Conservation (phyloP, 1,140 invertebrate genomes). For the Latrodectus geometricus region DNA sequence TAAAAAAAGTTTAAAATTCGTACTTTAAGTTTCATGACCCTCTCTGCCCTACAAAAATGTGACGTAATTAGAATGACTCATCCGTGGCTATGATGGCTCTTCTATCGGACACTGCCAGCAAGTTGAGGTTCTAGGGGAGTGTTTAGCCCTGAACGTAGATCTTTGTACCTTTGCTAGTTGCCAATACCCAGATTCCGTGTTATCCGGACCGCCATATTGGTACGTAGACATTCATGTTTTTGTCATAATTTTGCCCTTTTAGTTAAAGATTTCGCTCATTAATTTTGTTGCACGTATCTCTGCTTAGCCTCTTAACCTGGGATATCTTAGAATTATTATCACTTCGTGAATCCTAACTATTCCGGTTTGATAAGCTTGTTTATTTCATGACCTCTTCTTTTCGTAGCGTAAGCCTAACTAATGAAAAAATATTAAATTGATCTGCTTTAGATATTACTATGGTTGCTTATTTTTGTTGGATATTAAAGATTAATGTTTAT, state of each 20-base stretch:
- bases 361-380: constrained; percentile 30
- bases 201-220: constrained; percentile 62
- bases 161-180: constrained; percentile 53
- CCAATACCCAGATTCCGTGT: constrained; percentile 61
- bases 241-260: constrained; percentile 29
- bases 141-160: constrained; percentile 59
- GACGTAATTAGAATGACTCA: constrained; percentile 58
- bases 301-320: background rate
- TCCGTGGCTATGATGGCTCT: constrained; percentile 54
- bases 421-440: constrained; percentile 42
- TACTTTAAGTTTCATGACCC: constrained; percentile 53
- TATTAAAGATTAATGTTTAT: background rate
- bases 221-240: constrained; percentile 57
- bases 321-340: background rate
- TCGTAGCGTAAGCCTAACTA: constrained; percentile 58
- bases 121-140: constrained; percentile 57
- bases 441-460: constrained; percentile 3
- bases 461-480: constrained; percentile 7
- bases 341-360: background rate
- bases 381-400: constrained; percentile 50
- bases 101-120: constrained; percentile 52
- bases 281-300: background rate
- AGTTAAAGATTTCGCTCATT: background rate
- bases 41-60: constrained; percentile 50
- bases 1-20: background rate